Conservation (phyloP, 92 coral and sea anemone species). For the Ricordea florida region DNA sequence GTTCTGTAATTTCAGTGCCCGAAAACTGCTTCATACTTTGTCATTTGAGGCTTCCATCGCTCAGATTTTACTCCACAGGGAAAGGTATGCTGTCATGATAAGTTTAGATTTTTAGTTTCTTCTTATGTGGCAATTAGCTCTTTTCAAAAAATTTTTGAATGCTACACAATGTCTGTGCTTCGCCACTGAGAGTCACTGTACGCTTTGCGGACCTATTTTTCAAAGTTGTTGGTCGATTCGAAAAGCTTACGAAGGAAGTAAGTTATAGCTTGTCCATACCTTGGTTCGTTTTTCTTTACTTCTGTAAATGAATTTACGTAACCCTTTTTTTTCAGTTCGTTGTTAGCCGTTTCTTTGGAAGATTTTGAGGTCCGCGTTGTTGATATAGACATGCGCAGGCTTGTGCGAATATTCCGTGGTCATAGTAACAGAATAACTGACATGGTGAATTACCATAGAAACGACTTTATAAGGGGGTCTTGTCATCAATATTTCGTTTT, state of each 20-base stretch:
- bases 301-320: background rate
- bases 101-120: no score
- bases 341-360: constrained; percentile 86
- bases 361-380: constrained; percentile 86
- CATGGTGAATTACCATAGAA: constrained; percentile 83
- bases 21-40: constrained; percentile 64
- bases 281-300: background rate
- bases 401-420: constrained; percentile 86
- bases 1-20: constrained; percentile 92
- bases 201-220: no score
- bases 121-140: no score
- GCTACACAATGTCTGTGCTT: no score
- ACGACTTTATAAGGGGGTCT: no score
- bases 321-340: constrained; percentile 51
- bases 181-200: no score
- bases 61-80: constrained; percentile 84
- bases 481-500: no score
- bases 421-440: constrained; percentile 90
- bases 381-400: constrained; percentile 86
- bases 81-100: no score
- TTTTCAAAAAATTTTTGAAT: no score
- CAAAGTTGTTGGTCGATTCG: no score
- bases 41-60: constrained; percentile 77
- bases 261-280: background rate
- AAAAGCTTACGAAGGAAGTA: no score